These are phyloP conservation scores for Anodontia alba DNA, from an alignment of 2,888 invertebrate species.

Conservation along the genomic window DNA sequence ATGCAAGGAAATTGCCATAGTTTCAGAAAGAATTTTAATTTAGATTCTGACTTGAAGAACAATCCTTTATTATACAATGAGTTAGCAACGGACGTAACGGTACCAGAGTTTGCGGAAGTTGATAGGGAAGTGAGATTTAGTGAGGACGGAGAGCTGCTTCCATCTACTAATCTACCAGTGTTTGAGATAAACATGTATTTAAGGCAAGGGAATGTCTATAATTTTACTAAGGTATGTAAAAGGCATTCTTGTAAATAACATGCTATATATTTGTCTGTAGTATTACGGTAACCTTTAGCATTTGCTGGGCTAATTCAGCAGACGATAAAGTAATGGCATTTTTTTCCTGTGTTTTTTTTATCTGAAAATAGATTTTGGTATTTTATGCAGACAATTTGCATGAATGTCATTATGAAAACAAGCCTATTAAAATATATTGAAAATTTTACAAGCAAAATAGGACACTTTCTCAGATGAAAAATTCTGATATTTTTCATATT, in stretches of 20 bases:
- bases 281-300: too few species aligned
- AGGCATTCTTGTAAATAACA: not conserved
- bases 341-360: too few species aligned
- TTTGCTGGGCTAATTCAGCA: too few species aligned
- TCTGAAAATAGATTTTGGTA: too few species aligned
- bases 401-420: too few species aligned
- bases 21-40: slow-evolving; percentile 42
- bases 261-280: not conserved
- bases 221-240: slow-evolving; percentile 11
- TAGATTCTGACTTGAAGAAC: slow-evolving; percentile 39
- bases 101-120: slow-evolving; percentile 49
- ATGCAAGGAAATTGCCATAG: slow-evolving; percentile 28
- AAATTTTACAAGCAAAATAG: too few species aligned
- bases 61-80: slow-evolving; percentile 59
- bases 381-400: too few species aligned
- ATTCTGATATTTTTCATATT: too few species aligned
- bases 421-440: too few species aligned
- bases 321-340: too few species aligned
- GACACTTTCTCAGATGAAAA: too few species aligned
- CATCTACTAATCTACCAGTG: slow-evolving; percentile 20
- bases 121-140: slow-evolving; percentile 59
- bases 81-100: slow-evolving; percentile 54
- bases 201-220: not conserved
- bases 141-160: slow-evolving; percentile 56
- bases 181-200: slow-evolving; percentile 35